Base-by-base conservation (phyloP, 2,888 invertebrate species). In the Lycocerus yunnanus region DNA sequence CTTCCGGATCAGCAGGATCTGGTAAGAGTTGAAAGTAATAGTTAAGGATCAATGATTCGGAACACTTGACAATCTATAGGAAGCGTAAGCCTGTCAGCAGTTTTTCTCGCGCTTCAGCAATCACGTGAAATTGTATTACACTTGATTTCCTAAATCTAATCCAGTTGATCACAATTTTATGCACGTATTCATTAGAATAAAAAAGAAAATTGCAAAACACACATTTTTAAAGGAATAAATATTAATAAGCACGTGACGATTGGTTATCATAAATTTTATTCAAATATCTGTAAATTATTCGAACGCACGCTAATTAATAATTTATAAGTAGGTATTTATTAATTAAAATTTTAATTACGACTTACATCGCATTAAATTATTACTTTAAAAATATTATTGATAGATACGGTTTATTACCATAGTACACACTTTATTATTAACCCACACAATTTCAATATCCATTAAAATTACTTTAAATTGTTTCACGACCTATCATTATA, bases 1-100 rank as follows among this genome's bases (percentile, higher is more conserved):
- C 80, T 82, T 82, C 82, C 82, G 82, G 82, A 80, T 81, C 81
- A 81, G 80, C 81, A 80, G 79, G 78, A 80, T 80, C 79, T 77
- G 71, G 77, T 75, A 76, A 77, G 70, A 66, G 77, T 71, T 74
- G 74, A 74, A 75, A 73, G 73, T 72, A 79, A 78, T 72, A 78
- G 76, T 69, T 71, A 65, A 74, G 74, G 79, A 72, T 79, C 78
- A 79, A 79, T 79, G 78, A 75, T 73, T 77, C 79, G 79, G 79
- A 78, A 79, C 79, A 70, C 72, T 78, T 71, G 67, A 77, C 73
- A 76, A 71, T 58, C 70, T 72, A 78, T 71, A 71, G 76, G 74
- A 76, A 74, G 67, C 71, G 69, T 74, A 76, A 63, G 27, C 71
- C 73, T 71, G 79, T 79, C 78, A 79, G 78, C 78, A 76, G 74